Conservation (phyloP, 2,113 vertebrate genomes). For the Myxocyprinus asiaticus region DNA sequence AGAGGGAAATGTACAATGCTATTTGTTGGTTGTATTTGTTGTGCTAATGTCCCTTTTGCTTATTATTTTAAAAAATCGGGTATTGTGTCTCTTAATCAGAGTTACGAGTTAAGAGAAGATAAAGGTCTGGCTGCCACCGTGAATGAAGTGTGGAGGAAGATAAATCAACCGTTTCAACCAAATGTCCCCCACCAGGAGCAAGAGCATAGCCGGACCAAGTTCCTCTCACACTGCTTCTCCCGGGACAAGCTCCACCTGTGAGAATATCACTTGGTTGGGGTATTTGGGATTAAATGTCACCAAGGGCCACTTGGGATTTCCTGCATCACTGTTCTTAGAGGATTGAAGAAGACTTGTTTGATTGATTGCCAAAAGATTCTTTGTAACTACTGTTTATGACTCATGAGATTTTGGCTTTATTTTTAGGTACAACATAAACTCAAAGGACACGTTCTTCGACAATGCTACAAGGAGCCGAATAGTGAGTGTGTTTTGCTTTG, state of each 20-base stretch:
- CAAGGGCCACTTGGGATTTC: no score
- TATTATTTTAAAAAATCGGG: no score
- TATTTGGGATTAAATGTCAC: not conserved
- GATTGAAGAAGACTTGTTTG: no score
- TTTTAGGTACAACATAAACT: conserved; percentile 88
- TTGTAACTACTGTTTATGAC: no score
- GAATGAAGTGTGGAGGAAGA: conserved; percentile 80
- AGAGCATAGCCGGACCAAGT: conserved; percentile 81
- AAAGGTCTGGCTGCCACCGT: conserved; percentile 81
- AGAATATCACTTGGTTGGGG: conserved; percentile 72
- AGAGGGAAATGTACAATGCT: not conserved
- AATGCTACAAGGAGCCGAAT: conserved; percentile 92
- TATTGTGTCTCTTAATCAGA: conserved; percentile 66
- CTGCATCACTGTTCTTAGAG: no score
- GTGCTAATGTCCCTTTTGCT: not conserved
- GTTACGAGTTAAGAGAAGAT: conserved; percentile 89
- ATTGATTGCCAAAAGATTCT: no score
- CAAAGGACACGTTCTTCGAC: conserved; percentile 95
- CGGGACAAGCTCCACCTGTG: conserved; percentile 96
- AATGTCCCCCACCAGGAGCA: conserved; percentile 77
- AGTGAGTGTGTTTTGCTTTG: conserved; percentile 76
- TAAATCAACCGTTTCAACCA: conserved; percentile 89
- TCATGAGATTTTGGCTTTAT: conserved; percentile 44
- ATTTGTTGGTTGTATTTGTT: not conserved
- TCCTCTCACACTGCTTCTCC: conserved; percentile 89